phyloP scores from a whole-genome alignment of 2,797 vertebrate species.

The Psittacula derbiana region DNA sequence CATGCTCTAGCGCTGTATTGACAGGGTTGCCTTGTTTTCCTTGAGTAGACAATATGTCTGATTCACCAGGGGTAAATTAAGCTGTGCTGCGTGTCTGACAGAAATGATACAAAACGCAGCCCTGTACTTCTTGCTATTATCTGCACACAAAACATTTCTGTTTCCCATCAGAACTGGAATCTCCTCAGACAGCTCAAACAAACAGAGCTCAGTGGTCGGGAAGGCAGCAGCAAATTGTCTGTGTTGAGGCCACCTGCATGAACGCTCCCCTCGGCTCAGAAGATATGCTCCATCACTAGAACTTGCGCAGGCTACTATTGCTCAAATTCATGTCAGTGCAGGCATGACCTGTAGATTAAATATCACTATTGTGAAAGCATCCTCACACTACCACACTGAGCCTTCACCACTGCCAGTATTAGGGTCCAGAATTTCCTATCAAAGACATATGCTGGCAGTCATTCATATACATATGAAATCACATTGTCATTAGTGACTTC shows the following conservation, averaged over 20 bases:
- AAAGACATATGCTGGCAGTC: not conserved
- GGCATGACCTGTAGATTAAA: not conserved
- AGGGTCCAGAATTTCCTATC: not conserved
- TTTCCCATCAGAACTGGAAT: not conserved
- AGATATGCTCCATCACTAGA: not conserved
- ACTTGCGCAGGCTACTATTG: not conserved
- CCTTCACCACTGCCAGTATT: not conserved
- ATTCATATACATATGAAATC: not conserved
- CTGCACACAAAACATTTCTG: not conserved
- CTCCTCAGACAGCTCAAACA: not conserved
- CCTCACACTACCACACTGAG: not conserved
- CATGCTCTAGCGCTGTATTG: not conserved
- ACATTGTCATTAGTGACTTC: not conserved
- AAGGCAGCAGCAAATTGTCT: not conserved
- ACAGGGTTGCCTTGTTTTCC: not conserved
- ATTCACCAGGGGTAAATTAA: not conserved
- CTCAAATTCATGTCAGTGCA: not conserved
- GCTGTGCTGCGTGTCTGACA: not conserved
- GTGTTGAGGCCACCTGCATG: accelerated
- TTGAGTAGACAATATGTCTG: not conserved
- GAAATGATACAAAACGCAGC: not conserved
- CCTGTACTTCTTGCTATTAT: not conserved
- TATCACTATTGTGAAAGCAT: not conserved
- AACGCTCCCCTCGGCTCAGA: accelerated
- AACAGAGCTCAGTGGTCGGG: not conserved